Percentiles rank a stretch among this genome's conserved stretches.
phyloP scores from a whole-genome alignment of 2,888 invertebrate genomes.

The Parnassius orleans region DNA sequence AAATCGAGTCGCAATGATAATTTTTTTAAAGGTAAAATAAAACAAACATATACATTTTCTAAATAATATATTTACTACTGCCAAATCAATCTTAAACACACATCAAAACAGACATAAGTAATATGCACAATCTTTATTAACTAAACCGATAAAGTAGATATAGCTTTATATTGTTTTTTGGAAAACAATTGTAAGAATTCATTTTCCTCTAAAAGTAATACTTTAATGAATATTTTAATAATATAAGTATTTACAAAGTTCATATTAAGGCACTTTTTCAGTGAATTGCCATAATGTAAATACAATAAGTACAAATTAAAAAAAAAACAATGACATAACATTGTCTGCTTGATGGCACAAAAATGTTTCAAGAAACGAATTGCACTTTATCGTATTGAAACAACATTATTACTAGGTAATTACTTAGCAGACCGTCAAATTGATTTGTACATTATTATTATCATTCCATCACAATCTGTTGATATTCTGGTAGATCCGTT shows the following conservation, averaged over 20 bases:
- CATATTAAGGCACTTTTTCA: conserved; percentile 70
- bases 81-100: conserved; percentile 80
- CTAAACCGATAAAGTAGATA: conserved; percentile 64
- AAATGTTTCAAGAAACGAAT: conserved; percentile 65
- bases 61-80: conserved; percentile 76
- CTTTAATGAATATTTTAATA: conserved; percentile 58
- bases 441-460: conserved; percentile 68
- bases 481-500: conserved; percentile 30
- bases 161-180: conserved; percentile 70
- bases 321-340: conserved; percentile 61
- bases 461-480: conserved; percentile 58
- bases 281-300: conserved; percentile 60
- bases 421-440: conserved; percentile 61
- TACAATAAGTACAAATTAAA: conserved; percentile 70
- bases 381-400: conserved; percentile 53
- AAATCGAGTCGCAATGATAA: no score
- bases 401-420: conserved; percentile 56
- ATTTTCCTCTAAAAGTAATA: conserved; percentile 63
- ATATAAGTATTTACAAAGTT: conserved; percentile 73
- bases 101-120: conserved; percentile 77
- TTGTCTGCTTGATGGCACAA: conserved; percentile 74
- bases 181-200: conserved; percentile 73
- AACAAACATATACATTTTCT: conserved; percentile 46
- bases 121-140: conserved; percentile 80
- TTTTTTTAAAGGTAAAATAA: conserved; percentile 29